Base-by-base conservation (phyloP, 2,113 vertebrate genomes). In the Oncorhynchus tshawytscha region DNA sequence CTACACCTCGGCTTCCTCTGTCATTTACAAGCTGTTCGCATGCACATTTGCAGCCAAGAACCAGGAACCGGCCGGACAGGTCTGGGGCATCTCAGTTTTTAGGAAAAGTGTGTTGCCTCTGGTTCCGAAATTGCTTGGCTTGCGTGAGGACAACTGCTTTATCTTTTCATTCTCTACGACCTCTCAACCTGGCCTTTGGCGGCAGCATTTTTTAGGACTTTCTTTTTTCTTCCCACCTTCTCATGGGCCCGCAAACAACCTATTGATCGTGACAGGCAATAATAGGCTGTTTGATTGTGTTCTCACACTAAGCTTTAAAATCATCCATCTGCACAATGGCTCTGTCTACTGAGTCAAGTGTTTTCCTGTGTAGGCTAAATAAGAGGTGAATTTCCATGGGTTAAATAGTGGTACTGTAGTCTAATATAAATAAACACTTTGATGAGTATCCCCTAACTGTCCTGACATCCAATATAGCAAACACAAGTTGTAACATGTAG, bases 1-100 rank as follows among this genome's bases (percentile, higher is more conserved):
- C 76, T 66, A 86, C 91, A 92, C 91, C 90, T 92, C 78, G 65
- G 81, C 89, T 92, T 94, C 92, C 92, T 90, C 88, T 87, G 88
- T 84, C 80, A 79, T 88, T 91, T 89, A 91, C 91, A 90, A 89
- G 88, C 79, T 83, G 78, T 83, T 92, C 57, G 76, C 91, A 89
- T 92, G 91, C 91, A 90, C 77, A 70, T 57, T 60, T 75, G 7
- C 72, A 75, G 83, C 71, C 72, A 72, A 76, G 75, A 79, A 74
- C 77, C 72, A 62, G 82, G 87, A 92, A 94, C 91, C 83, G 77
- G 93, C 88, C 78, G 11, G 87, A 85, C 90, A 48, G 75, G 91
- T 92, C 81, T 49, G 22, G 31, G 5, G 72, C 70, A 73, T 70
- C 34, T 72, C 79, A 84, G 72, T 75, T 71, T 71, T 54, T 9